A percentile compares a stretch with the other conserved stretches of the same genome.
Evolutionary conservation across 2,888 invertebrate species (phyloP).

Genomic region (Drosophila anceps): DNA sequence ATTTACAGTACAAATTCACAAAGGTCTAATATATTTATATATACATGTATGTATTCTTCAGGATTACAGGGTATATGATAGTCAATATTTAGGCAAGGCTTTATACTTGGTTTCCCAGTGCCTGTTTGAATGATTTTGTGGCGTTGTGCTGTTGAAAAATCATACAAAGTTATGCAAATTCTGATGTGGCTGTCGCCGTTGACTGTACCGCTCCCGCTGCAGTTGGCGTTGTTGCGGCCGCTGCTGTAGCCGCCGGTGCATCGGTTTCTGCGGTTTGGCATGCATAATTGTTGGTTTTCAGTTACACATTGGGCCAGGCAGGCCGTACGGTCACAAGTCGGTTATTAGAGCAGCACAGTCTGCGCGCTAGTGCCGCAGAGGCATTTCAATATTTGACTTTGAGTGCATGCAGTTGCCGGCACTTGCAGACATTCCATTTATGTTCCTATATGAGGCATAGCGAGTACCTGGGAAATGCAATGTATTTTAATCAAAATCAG

Average conservation of each 20-base stretch:
- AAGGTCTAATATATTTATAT: neutral
- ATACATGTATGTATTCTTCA: neutral
- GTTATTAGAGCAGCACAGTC: constrained; percentile 40
- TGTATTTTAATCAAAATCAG: constrained; percentile 60
- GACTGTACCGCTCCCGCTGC: constrained; percentile 13
- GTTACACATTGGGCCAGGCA: constrained; percentile 64
- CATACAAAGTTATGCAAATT: constrained; percentile 79
- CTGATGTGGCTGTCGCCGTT: constrained; percentile 63
- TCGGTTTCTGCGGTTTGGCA: constrained; percentile 76
- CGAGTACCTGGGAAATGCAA: constrained; percentile 25
- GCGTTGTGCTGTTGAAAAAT: constrained; percentile 72
- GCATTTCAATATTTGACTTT: constrained; percentile 40
- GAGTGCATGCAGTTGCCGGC: constrained; percentile 18
- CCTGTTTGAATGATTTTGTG: constrained; percentile 77
- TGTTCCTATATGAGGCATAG: neutral
- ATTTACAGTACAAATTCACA: neutral
- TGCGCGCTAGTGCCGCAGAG: constrained; percentile 18
- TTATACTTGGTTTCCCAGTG: constrained; percentile 19
- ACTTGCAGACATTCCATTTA: neutral
- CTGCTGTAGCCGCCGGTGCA: constrained; percentile 54
- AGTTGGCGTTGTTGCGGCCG: constrained; percentile 27
- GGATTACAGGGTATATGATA: constrained; percentile 14
- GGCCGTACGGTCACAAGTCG: constrained; percentile 29
- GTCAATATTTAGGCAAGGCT: neutral
- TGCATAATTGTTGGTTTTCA: constrained; percentile 80